These are phyloP conservation scores for Mormyrus lacerda DNA, from an alignment of 2,113 vertebrate species.

Conservation along the genomic window DNA sequence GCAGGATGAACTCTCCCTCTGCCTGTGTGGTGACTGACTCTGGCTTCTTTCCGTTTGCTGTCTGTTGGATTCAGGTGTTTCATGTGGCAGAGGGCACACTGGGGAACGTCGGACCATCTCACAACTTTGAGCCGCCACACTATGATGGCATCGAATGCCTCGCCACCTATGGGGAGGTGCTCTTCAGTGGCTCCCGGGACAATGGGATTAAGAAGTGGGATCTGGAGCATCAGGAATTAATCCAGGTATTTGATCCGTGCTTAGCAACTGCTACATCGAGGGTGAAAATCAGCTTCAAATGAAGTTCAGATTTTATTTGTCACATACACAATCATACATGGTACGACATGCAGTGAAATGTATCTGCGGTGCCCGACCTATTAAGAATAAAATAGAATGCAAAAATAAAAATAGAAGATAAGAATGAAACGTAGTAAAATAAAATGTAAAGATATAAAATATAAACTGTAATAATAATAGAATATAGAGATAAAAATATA, in stretches of 20 bases:
- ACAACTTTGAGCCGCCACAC: slow-evolving; percentile 95
- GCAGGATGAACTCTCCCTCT: background rate
- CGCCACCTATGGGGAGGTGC: slow-evolving; percentile 76
- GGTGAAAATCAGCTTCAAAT: no score
- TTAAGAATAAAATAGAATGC: no score
- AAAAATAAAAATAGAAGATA: no score
- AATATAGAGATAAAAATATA: no score
- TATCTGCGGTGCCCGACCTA: no score
- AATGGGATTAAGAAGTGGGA: slow-evolving; percentile 98
- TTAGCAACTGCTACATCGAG: background rate
- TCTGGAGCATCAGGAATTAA: slow-evolving; percentile 86
- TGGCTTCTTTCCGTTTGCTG: background rate
- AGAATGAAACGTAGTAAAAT: no score
- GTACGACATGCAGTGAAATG: no score
- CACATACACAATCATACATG: no score
- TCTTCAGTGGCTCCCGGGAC: slow-evolving; percentile 92
- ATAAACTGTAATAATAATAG: no score
- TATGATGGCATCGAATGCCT: slow-evolving; percentile 93
- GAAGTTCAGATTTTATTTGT: no score
- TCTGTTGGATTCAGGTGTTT: slow-evolving; percentile 69
- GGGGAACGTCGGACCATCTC: slow-evolving; percentile 82
- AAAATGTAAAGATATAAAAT: no score
- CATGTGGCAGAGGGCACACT: slow-evolving; percentile 71
- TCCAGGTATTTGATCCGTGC: slow-evolving; percentile 64
- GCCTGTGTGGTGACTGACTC: background rate